Base-by-base conservation (phyloP, 2,113 vertebrate genomes). In the Poeciliopsis retropinna region DNA sequence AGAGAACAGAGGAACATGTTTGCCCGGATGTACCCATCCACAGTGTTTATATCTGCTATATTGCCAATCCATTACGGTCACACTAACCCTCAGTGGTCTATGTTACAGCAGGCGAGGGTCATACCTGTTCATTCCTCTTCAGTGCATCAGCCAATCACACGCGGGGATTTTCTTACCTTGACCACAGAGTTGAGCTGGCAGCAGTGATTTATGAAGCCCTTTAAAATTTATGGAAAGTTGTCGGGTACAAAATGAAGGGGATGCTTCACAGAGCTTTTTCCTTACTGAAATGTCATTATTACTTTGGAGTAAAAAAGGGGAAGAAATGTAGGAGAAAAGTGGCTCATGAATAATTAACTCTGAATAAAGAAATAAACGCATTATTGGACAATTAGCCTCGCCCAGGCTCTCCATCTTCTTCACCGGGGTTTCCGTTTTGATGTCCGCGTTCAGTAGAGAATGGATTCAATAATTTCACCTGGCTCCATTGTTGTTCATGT, bases 181-280 rank as follows among this genome's bases (percentile, higher is more conserved):
- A 79, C 81, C 37, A 65, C 66, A 65, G 81, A 89, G 72, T 66
- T 75, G 73, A 67, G 71, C 76, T 82, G 85, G 76, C 85, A 84
- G 79, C 70, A 30, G 71, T 88, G 85, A 92, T 93, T 91, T 90
- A 93, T 91, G 88, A 81, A 89, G 79, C 86, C 64, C 71, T 72
- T 79, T 79, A 79, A 85, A 92, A 90, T 79, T 64, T 89, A 86
- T 85, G 82, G 79, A 83, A 88, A 83, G 85, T 89, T 89, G 88
- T 87, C 89, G 85, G 61, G 77, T 25, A 85, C 83, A 85, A 92
- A 92, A 90, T 92, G 84, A 91, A 92, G 69, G 85, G 77, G 78
- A 91, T 85, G 91, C 83, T 90, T 93, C 87, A 92, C 74, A 82
- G 88, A 90, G 81, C 69, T 44, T 87, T 88, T 84, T 76, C 75